Evolutionary conservation across 1,140 invertebrate genomes (phyloP).

Genomic region (Euwallacea similis): DNA sequence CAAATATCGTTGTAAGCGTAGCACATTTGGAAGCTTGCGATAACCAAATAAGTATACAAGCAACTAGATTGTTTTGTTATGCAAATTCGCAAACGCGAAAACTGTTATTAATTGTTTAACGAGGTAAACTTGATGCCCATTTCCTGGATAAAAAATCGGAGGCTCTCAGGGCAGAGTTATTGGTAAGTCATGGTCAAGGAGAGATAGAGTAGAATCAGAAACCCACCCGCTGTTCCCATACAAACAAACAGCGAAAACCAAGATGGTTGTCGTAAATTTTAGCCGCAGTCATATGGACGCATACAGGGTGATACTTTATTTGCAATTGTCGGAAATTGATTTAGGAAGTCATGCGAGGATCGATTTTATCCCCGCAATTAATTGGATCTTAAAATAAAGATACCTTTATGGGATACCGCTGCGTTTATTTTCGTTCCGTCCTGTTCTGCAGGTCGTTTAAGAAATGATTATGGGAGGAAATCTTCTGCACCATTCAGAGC

Average conservation of each 20-base stretch:
- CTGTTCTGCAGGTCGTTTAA: not conserved
- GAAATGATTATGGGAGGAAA: not conserved
- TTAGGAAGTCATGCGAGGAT: slow-evolving; percentile 28
- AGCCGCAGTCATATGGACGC: slow-evolving; percentile 25
- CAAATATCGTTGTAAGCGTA: slow-evolving; percentile 21
- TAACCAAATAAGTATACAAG: slow-evolving; percentile 13
- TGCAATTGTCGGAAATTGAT: slow-evolving; percentile 32
- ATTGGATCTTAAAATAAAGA: slow-evolving; percentile 26
- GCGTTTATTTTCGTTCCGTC: slow-evolving; percentile 15
- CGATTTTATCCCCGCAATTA: slow-evolving; percentile 27
- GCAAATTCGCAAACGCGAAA: slow-evolving; percentile 13
- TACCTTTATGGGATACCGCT: slow-evolving; percentile 14
- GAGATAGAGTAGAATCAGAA: slow-evolving; percentile 29
- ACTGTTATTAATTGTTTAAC: not conserved
- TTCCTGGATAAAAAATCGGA: too few species aligned
- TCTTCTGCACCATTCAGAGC: not conserved
- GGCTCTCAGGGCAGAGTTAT: slow-evolving; percentile 21
- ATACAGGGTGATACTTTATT: slow-evolving; percentile 36
- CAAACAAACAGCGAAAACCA: slow-evolving; percentile 37
- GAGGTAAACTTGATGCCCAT: too few species aligned
- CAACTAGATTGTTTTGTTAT: slow-evolving; percentile 27
- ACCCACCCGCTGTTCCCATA: slow-evolving; percentile 34
- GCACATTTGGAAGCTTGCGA: slow-evolving; percentile 3
- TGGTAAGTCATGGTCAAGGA: slow-evolving; percentile 28
- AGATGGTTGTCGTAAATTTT: slow-evolving; percentile 34